A percentile compares a stretch with the other conserved stretches of the same genome.
phyloP scores from a whole-genome alignment of 2,888 invertebrate species.

The Quadriops clusia region DNA sequence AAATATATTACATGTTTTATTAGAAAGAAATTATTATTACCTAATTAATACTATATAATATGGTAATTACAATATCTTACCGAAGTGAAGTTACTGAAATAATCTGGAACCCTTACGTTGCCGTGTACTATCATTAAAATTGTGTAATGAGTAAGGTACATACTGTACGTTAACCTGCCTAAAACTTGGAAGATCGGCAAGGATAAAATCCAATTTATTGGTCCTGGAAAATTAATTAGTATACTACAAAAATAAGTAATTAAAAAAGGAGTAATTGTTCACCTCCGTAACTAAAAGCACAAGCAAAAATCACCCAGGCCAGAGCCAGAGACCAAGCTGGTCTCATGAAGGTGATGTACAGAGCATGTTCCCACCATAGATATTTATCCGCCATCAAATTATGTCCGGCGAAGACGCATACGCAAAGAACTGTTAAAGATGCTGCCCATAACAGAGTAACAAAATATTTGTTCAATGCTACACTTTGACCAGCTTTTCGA shows the following conservation, averaged over 20 bases:
- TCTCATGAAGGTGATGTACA: constrained; percentile 32
- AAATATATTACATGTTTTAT: too few species aligned
- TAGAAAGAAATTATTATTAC: too few species aligned
- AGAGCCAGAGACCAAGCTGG: constrained; percentile 38
- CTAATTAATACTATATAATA: too few species aligned
- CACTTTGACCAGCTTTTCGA: too few species aligned
- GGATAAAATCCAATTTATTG: constrained; percentile 13
- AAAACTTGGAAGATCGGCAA: constrained; percentile 13
- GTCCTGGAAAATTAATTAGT: constrained; percentile 10
- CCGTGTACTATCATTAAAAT: constrained; percentile 7
- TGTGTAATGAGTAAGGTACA: constrained; percentile 13
- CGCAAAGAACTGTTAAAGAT: constrained; percentile 16
- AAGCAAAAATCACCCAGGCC: constrained; percentile 40
- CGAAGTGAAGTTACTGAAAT: too few species aligned
- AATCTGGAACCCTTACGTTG: too few species aligned
- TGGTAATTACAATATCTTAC: too few species aligned
- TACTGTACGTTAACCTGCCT: constrained; percentile 12
- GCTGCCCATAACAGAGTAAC: constrained; percentile 20
- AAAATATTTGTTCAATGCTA: too few species aligned
- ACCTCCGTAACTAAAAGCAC: constrained; percentile 41
- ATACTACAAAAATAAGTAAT: too few species aligned
- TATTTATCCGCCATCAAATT: constrained; percentile 20
- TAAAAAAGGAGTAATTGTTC: too few species aligned
- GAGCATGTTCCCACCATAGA: constrained; percentile 20
- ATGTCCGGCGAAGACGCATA: constrained; percentile 22